phyloP scores from a whole-genome alignment of 37 sponge, comb jelly and placozoan species.

The Trichoplax adhaerens region DNA sequence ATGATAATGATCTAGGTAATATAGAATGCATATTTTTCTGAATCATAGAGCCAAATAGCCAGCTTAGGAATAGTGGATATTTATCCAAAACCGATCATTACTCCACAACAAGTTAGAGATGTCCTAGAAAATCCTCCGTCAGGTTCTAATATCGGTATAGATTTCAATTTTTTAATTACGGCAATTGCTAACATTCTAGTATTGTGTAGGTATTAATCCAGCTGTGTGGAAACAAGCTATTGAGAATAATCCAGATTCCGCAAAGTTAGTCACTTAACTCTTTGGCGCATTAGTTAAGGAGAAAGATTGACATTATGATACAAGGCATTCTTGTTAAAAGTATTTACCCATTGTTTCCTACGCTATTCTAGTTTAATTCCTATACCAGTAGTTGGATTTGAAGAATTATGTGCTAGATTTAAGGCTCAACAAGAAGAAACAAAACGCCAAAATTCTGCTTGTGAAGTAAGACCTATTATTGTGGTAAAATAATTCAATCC shows the following conservation, averaged over 20 bases:
- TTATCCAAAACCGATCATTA: constrained; percentile 44
- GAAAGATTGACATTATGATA: not conserved
- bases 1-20: not conserved
- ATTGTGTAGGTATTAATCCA: constrained; percentile 34
- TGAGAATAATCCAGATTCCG: constrained; percentile 67
- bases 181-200: too few species aligned
- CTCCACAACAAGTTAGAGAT: constrained; percentile 26
- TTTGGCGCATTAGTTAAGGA: not conserved
- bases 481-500: too few species aligned
- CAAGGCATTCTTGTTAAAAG: not conserved
- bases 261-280: constrained; percentile 18
- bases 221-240: constrained; percentile 71
- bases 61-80: constrained; percentile 21
- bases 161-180: too few species aligned
- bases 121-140: constrained; percentile 56
- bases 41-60: constrained; percentile 1
- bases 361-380: constrained; percentile 45
- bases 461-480: too few species aligned
- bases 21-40: not conserved
- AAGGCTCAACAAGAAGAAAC: constrained; percentile 73
- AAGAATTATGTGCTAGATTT: constrained; percentile 43
- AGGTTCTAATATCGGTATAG: constrained; percentile 5
- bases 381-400: constrained; percentile 65
- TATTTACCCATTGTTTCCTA: constrained; percentile 1
- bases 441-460: constrained; percentile 23